Conservation (phyloP, 37 sponge, comb jelly and placozoan species). For the Chondrosia reniformis region DNA sequence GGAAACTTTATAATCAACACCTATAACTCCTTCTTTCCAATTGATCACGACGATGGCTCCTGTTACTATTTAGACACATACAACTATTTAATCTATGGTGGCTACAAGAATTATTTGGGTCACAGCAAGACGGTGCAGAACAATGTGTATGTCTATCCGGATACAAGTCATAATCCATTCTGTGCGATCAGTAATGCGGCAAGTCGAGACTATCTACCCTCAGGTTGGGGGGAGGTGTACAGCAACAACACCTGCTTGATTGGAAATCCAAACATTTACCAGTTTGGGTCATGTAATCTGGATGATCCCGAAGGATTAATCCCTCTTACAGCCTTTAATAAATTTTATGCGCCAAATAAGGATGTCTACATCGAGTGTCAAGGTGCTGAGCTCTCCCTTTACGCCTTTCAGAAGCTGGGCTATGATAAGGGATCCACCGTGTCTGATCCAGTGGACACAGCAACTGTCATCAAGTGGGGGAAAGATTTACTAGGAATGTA, state of each 20-base stretch:
- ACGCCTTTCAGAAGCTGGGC: conserved; percentile 35
- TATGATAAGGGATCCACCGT: conserved; percentile 46
- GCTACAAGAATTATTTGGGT: conserved; percentile 46
- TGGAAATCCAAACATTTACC: conserved; percentile 40
- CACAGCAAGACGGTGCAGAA: conserved; percentile 29
- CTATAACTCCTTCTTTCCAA: conserved; percentile 41
- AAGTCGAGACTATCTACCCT: conserved; percentile 12
- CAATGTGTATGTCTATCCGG: conserved; percentile 50
- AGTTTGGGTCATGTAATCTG: conserved; percentile 28
- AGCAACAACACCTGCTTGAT: conserved; percentile 56
- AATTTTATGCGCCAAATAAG: conserved; percentile 42
- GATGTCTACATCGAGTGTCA: conserved; percentile 38
- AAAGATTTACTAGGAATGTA: conserved; percentile 32
- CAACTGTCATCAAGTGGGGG: conserved; percentile 33
- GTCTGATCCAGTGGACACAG: conserved; percentile 11
- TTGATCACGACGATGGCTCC: conserved; percentile 65
- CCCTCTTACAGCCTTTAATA: conserved; percentile 44
- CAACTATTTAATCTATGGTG: conserved; percentile 56
- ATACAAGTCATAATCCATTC: conserved; percentile 25
- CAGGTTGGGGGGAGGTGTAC: conserved; percentile 57
- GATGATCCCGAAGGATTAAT: conserved; percentile 24
- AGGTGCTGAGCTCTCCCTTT: conserved; percentile 7
- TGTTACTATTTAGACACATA: conserved; percentile 44
- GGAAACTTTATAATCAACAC: conserved; percentile 47
- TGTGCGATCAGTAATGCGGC: conserved; percentile 54